Percentiles rank a stretch among this genome's conserved stretches.
Evolutionary conservation across 2,888 invertebrate genomes (phyloP).

Genomic region (Oscheius sp.): DNA sequence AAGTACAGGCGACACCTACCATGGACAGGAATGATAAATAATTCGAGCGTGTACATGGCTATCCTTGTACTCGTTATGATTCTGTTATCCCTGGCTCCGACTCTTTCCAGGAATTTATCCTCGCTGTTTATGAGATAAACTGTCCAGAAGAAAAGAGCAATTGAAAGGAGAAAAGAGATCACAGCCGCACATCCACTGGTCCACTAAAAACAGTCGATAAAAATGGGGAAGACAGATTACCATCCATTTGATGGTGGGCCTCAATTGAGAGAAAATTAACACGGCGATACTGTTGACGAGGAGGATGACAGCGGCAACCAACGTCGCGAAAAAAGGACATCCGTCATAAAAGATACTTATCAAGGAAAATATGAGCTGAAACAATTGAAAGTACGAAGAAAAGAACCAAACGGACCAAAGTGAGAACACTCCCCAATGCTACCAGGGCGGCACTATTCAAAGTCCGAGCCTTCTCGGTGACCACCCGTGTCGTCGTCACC

Average conservation of each 20-base stretch:
- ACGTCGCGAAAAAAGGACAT: slow-evolving; percentile 61
- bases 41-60: slow-evolving; percentile 71
- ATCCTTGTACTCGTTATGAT: slow-evolving; percentile 71
- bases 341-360: slow-evolving; percentile 71
- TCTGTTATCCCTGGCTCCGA: slow-evolving; percentile 61
- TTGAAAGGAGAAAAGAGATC: slow-evolving; percentile 62
- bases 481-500: slow-evolving; percentile 65
- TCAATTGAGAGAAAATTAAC: slow-evolving; percentile 62
- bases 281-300: slow-evolving; percentile 64
- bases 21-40: slow-evolving; percentile 70
- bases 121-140: slow-evolving; percentile 66
- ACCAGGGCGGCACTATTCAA: slow-evolving; percentile 63
- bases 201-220: slow-evolving; percentile 44
- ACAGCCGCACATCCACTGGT: slow-evolving; percentile 61
- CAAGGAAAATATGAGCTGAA: slow-evolving; percentile 68
- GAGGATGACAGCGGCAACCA: slow-evolving; percentile 57
- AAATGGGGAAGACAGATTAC: slow-evolving; percentile 39
- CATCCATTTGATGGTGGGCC: slow-evolving; percentile 61
- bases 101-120: slow-evolving; percentile 50
- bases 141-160: slow-evolving; percentile 69
- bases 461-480: slow-evolving; percentile 63
- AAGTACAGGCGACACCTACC: slow-evolving; percentile 45
- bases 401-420: slow-evolving; percentile 54
- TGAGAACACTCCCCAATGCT: slow-evolving; percentile 66
- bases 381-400: neutral